Conservation (phyloP, 2,888 invertebrate genomes). For the Ceraclea dissimilis region DNA sequence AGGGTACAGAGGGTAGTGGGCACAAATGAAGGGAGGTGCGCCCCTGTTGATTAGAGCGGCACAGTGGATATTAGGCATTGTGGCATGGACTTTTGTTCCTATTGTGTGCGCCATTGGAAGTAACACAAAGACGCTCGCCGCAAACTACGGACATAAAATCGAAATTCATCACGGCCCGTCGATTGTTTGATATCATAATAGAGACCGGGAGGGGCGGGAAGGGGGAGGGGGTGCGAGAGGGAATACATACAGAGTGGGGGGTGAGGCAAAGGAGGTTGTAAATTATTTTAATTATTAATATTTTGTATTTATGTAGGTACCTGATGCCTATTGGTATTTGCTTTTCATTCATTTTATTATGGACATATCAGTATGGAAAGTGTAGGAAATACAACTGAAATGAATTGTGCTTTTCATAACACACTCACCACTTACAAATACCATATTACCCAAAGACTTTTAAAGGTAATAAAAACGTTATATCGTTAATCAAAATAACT, state of each 20-base stretch:
- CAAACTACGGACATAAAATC: conserved; percentile 45
- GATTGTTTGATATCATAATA: conserved; percentile 45
- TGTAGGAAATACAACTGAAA: no score
- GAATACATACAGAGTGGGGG: neutral
- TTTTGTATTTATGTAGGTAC: no score
- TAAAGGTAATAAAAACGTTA: no score
- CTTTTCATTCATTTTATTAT: no score
- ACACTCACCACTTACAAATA: no score
- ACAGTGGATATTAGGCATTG: conserved; percentile 46
- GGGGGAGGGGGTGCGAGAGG: conserved; percentile 1
- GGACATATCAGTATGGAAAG: no score
- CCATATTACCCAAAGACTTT: no score
- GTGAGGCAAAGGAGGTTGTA: neutral
- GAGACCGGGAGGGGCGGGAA: conserved; percentile 6
- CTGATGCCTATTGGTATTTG: no score
- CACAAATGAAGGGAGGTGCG: conserved; percentile 26
- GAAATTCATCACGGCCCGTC: conserved; percentile 46
- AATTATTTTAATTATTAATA: no score
- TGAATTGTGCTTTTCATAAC: no score
- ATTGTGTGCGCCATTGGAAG: conserved; percentile 41
- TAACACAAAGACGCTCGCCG: conserved; percentile 42
- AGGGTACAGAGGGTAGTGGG: neutral
- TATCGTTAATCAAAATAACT: no score
- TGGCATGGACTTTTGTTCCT: conserved; percentile 53
- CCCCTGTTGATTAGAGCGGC: conserved; percentile 39